phyloP scores from a whole-genome alignment of 2,888 invertebrate species.

The Fragum sueziense region DNA sequence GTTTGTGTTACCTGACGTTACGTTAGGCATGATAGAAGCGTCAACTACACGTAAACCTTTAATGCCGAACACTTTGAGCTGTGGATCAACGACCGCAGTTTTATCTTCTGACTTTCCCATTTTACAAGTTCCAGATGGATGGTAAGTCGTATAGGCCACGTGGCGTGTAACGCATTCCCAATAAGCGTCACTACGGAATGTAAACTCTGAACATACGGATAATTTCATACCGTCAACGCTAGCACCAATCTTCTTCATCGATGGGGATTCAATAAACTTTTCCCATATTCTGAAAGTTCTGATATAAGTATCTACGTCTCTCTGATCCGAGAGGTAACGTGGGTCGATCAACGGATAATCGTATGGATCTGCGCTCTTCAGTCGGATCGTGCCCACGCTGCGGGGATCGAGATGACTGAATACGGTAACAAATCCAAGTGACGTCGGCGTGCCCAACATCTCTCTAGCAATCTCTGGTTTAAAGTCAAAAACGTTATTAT shows the following conservation, averaged over 20 bases:
- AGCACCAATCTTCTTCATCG: constrained; percentile 42
- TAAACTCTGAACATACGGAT: constrained; percentile 4
- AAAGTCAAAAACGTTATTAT: constrained; percentile 24
- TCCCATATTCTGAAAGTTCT: constrained; percentile 18
- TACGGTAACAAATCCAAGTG: not conserved
- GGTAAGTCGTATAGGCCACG: constrained; percentile 30
- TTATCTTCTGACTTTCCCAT: constrained; percentile 24
- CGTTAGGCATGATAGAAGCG: constrained; percentile 24
- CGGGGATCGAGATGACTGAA: constrained; percentile 19
- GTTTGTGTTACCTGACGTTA: constrained; percentile 23
- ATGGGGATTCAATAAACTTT: constrained; percentile 35
- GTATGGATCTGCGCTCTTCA: constrained; percentile 2
- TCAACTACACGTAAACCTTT: constrained; percentile 22
- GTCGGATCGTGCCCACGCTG: constrained; percentile 11
- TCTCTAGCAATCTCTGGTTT: constrained; percentile 6
- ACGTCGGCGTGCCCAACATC: not conserved
- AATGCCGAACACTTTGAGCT: not conserved
- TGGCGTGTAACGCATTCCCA: constrained; percentile 53
- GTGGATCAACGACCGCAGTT: constrained; percentile 17
- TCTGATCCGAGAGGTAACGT: constrained; percentile 7
- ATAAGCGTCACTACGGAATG: constrained; percentile 40
- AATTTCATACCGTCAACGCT: constrained; percentile 15
- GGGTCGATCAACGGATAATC: constrained; percentile 20
- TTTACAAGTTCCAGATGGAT: constrained; percentile 33
- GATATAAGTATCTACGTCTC: constrained; percentile 16